Evolutionary conservation across 2,797 vertebrate genomes (phyloP), one percentile per base, ranked within the genome.

Genomic region (Chelmon rostratus): DNA sequence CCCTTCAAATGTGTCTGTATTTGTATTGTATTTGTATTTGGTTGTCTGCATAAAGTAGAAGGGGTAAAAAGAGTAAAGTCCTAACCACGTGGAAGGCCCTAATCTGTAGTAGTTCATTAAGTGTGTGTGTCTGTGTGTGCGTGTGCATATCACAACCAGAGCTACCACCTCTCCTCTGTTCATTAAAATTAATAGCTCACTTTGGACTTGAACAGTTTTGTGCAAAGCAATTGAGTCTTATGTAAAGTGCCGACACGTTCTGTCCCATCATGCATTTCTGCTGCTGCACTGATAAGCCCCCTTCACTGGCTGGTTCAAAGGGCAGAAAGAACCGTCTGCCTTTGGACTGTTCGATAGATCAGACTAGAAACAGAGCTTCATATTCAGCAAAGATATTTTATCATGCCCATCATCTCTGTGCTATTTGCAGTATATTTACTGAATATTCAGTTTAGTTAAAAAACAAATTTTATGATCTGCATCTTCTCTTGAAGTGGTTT

Each of bases 241-340:
- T 47, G 52, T 66, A 66, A 74, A 72, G 25, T 63, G 65, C 42
- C 3, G 21, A 61, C 59, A 72, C 21, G 16, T 31, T 40, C 44
- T 10, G 21, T 78, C 88, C 88, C 88, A 88, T 23, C 47, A 88
- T 80, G 81, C 84, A 69, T 21, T 64, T 81, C 61, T 65, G 59
- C 61, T 42, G 40, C 52, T 37, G 54, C 25, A 7, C 81, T 93
- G 91, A 93, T 94, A 91, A 92, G 77, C 40, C 65, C 79, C 40
- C 42, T 42, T 38, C 42, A 62, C 16, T 3, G 61, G 50, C 47
- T 8, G 64, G 86, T 85, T 92, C 88, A 88, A 92, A 87, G 92
- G 85, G 89, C 88, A 90, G 82, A 86, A 58, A 58, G 11, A 78
- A 23, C 53, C 76, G 25, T 33, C 23, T 35, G n/a, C 16, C 23